phyloP scores from a whole-genome alignment of 2,797 vertebrate genomes.

The Otolemur crassicaudatus region DNA sequence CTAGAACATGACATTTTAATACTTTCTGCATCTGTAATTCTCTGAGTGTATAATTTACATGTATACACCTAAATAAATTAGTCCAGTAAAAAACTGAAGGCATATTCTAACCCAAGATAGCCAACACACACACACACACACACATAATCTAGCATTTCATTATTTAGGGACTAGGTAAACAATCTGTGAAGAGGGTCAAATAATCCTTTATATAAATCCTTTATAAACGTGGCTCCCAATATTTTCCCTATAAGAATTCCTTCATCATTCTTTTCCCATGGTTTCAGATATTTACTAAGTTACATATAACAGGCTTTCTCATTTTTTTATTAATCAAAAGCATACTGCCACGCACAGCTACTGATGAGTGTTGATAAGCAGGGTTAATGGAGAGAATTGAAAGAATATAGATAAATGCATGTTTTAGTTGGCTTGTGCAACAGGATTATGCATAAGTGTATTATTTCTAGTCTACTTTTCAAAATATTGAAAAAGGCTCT shows the following conservation, averaged over 20 bases:
- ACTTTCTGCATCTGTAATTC: constrained; percentile 61
- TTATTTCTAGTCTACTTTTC: constrained; percentile 62
- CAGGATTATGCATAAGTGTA: constrained; percentile 54
- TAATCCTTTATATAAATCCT: constrained; percentile 15
- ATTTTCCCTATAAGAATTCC: constrained; percentile 54
- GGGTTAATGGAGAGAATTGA: constrained; percentile 26
- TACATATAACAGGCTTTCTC: constrained; percentile 54
- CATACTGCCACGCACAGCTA: constrained; percentile 51
- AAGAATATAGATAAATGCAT: constrained; percentile 51
- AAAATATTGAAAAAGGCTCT: constrained; percentile 57
- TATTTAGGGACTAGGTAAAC: constrained; percentile 62
- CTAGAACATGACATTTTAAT: constrained; percentile 61
- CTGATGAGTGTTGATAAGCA: constrained; percentile 47
- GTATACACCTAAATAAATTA: constrained; percentile 64
- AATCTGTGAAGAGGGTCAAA: constrained; percentile 41
- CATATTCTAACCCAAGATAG: constrained; percentile 54
- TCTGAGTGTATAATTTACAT: neutral
- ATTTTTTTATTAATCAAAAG: constrained; percentile 59
- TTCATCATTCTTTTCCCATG: constrained; percentile 27
- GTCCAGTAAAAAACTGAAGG: constrained; percentile 53
- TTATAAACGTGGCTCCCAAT: constrained; percentile 66
- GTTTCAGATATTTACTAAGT: constrained; percentile 73
- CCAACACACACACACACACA: neutral
- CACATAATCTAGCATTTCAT: neutral
- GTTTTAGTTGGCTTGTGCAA: constrained; percentile 32